Conservation (phyloP, 2,888 invertebrate species). For the Pristionchus japonicus region DNA sequence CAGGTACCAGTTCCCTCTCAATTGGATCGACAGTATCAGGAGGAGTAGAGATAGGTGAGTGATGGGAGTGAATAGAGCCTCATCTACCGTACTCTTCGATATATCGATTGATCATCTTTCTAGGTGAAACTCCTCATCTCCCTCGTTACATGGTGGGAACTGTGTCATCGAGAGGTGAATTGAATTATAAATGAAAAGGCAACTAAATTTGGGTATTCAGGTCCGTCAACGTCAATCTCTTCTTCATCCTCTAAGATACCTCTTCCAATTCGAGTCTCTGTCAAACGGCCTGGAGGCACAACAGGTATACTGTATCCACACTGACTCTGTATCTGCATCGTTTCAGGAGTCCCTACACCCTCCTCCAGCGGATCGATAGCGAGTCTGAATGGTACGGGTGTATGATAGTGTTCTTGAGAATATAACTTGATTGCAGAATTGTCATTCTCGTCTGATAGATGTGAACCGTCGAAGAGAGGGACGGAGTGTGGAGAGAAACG, state of each 20-base stretch:
- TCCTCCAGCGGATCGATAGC: not conserved
- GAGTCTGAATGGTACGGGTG: conserved; percentile 5
- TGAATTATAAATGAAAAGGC: not conserved
- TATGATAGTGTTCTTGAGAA: not conserved
- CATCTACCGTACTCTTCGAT: not conserved
- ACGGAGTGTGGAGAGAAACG: not conserved
- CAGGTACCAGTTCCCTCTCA: not conserved
- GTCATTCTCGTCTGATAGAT: not conserved
- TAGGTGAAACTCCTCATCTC: not conserved
- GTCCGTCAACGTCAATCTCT: not conserved
- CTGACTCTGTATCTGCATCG: not conserved
- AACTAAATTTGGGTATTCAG: no score
- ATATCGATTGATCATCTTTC: not conserved
- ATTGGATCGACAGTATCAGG: not conserved
- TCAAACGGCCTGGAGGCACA: not conserved
- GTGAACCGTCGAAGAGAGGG: not conserved
- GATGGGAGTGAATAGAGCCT: not conserved
- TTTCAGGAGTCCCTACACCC: not conserved
- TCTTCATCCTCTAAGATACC: not conserved
- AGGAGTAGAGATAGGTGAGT: not conserved
- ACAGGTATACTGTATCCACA: not conserved
- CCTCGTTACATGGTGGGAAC: not conserved
- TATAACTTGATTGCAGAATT: not conserved
- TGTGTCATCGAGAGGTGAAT: not conserved
- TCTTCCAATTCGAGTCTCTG: not conserved